Conservation (phyloP, 2,113 vertebrate genomes). For the Typhlomys cinereus region DNA sequence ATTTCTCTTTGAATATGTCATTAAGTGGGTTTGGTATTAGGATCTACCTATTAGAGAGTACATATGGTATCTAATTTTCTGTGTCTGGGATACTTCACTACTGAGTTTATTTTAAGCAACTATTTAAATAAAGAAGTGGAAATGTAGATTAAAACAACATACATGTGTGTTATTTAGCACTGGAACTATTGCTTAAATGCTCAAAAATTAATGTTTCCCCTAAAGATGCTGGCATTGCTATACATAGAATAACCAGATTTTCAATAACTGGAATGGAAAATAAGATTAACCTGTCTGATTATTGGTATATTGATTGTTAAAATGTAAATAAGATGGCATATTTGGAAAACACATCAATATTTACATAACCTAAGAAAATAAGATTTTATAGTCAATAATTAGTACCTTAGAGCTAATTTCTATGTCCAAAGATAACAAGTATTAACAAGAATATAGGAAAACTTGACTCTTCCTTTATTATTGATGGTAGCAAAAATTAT, state of each 20-base stretch:
- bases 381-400: neutral
- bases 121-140: constrained; percentile 31
- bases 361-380: neutral
- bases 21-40: too few species aligned
- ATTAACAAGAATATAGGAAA: too few species aligned
- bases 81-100: too few species aligned
- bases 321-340: neutral
- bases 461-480: too few species aligned
- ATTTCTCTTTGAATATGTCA: too few species aligned
- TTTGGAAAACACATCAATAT: neutral
- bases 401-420: neutral
- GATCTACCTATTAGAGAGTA: too few species aligned
- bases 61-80: too few species aligned
- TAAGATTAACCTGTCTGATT: neutral
- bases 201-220: neutral
- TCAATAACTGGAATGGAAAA: constrained; percentile 13
- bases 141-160: constrained; percentile 10
- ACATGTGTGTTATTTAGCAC: fast-evolving
- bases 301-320: neutral
- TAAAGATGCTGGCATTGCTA: neutral
- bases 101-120: constrained; percentile 58
- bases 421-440: neutral
- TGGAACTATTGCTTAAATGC: constrained; percentile 31
- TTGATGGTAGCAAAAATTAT: too few species aligned
- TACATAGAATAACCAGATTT: constrained; percentile 52